These are phyloP conservation scores for Myripristis murdjan DNA, from an alignment of 2,797 vertebrate genomes.

Conservation along the genomic window DNA sequence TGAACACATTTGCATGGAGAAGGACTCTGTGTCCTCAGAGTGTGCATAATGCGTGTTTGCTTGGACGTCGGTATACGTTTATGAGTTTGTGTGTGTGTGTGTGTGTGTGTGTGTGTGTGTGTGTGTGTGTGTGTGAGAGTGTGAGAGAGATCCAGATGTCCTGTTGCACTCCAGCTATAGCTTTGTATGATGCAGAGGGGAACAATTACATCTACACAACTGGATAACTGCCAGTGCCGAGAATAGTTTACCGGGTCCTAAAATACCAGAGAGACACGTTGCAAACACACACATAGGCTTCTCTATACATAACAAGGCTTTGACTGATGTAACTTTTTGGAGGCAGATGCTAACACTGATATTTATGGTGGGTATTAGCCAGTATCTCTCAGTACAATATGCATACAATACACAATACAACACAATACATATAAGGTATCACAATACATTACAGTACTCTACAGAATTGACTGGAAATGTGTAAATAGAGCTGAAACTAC, in stretches of 20 bases:
- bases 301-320: no score
- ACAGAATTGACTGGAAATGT: neutral
- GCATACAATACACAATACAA: no score
- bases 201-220: conserved; percentile 61
- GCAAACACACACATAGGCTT: conserved; percentile 2
- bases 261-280: conserved; percentile 50
- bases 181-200: conserved; percentile 34
- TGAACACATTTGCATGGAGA: conserved; percentile 36
- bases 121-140: no score
- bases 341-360: no score
- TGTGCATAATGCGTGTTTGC: conserved; percentile 10
- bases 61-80: conserved; percentile 2
- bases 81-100: neutral
- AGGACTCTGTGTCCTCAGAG: conserved; percentile 20
- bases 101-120: conserved; percentile 2
- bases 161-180: conserved; percentile 40
- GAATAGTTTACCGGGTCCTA: conserved; percentile 60
- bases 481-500: no score
- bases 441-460: no score
- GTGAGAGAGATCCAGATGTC: conserved; percentile 60
- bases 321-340: no score
- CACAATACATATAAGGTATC: no score
- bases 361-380: no score
- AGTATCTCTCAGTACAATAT: no score
- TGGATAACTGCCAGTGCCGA: conserved; percentile 54